Conservation (phyloP, 2,113 vertebrate genomes). For the Lophius piscatorius region DNA sequence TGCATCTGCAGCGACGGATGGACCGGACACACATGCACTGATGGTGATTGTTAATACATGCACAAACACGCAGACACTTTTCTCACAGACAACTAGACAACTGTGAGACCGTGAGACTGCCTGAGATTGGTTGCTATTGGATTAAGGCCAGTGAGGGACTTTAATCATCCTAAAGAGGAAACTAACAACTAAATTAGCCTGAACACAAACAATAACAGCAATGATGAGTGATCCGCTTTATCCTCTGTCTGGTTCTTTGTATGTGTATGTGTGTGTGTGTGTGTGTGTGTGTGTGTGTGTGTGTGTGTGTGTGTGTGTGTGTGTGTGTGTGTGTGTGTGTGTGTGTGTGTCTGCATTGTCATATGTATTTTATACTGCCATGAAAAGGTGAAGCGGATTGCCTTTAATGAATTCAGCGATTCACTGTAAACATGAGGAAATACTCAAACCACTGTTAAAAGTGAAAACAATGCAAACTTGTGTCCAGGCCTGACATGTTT, state of each 20-base stretch:
- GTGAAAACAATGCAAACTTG: conserved; percentile 31
- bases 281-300: too few species aligned
- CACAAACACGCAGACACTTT: conserved; percentile 11
- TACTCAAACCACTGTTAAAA: conserved; percentile 22
- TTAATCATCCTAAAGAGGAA: conserved; percentile 59
- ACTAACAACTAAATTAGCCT: conserved; percentile 51
- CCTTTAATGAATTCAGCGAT: too few species aligned
- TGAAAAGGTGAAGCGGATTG: too few species aligned
- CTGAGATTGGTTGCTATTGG: conserved; percentile 53
- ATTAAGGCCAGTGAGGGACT: conserved; percentile 56
- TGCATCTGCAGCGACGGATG: conserved; percentile 78
- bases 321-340: too few species aligned
- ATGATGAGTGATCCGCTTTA: conserved; percentile 33
- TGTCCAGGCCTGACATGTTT: conserved; percentile 43
- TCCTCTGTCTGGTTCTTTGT: neutral
- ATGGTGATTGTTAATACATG: conserved; percentile 65
- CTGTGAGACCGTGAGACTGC: conserved; percentile 32
- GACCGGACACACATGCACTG: conserved; percentile 79
- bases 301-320: too few species aligned
- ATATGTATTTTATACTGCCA: too few species aligned
- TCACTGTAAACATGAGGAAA: too few species aligned
- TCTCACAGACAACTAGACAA: too few species aligned
- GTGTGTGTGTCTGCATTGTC: too few species aligned
- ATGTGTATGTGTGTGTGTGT: too few species aligned
- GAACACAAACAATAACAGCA: conserved; percentile 47